Percentiles rank a stretch among this genome's conserved stretches.
Evolutionary conservation across 2,113 vertebrate species (phyloP).

Genomic region (Rhodinocichla rosea): DNA sequence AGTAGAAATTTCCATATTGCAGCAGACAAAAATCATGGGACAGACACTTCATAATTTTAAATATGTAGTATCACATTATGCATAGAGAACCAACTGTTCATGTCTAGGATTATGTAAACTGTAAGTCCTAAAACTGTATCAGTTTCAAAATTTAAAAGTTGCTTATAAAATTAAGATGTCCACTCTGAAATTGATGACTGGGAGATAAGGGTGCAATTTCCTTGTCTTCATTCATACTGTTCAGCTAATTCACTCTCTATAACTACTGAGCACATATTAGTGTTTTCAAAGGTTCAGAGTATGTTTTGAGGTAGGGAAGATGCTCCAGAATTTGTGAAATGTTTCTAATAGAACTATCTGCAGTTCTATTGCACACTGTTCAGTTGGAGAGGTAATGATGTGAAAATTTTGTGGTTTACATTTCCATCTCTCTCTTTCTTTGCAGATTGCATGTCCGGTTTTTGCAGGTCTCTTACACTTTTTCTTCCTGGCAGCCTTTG

Average conservation of each 20-base stretch:
- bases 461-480: conserved; percentile 97
- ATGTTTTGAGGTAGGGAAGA: not conserved
- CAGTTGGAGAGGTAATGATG: not conserved
- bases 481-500: conserved; percentile 97
- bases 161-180: not conserved
- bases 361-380: not conserved
- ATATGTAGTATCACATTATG: not conserved
- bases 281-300: not conserved
- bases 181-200: not conserved
- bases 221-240: not conserved
- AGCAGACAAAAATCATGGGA: not conserved
- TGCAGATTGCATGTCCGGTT: conserved; percentile 93
- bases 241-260: not conserved
- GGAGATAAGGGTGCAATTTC: not conserved
- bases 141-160: not conserved
- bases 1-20: not conserved
- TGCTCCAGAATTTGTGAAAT: not conserved
- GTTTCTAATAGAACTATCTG: not conserved
- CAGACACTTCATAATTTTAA: not conserved
- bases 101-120: not conserved
- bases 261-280: not conserved
- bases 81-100: not conserved
- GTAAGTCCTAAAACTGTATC: not conserved
- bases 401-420: not conserved
- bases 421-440: conserved; percentile 45